Evolutionary conservation across 92 coral and sea anemone genomes (phyloP).

Genomic region (Blastomussa wellsi): DNA sequence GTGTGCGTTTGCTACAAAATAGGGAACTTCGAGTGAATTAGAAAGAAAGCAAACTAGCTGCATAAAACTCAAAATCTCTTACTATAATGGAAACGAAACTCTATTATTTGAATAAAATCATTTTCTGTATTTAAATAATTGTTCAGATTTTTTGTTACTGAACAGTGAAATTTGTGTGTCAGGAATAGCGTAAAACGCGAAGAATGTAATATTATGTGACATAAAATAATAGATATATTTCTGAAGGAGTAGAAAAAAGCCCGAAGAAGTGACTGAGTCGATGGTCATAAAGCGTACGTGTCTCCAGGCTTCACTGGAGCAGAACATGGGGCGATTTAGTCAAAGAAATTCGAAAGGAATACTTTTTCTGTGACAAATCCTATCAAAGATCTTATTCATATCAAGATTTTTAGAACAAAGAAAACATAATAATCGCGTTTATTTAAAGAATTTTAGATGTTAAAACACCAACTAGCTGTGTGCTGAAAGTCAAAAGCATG

Average conservation of each 20-base stretch:
- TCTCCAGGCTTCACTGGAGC: neutral
- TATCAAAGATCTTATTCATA: neutral
- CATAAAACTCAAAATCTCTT: neutral
- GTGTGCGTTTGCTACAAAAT: neutral
- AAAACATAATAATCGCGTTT: neutral
- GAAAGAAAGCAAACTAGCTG: neutral
- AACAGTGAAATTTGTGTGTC: neutral
- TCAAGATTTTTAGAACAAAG: neutral
- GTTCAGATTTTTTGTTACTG: neutral
- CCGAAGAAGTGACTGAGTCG: neutral
- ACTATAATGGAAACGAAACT: neutral
- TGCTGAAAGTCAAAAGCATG: neutral
- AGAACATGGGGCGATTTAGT: neutral
- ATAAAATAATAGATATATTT: neutral
- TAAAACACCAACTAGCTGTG: neutral
- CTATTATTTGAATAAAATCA: neutral
- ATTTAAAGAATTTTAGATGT: neutral
- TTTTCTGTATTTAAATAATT: neutral
- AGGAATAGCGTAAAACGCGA: neutral
- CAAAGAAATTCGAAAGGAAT: neutral
- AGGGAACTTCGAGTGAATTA: no score
- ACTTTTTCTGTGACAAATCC: neutral
- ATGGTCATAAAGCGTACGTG: neutral
- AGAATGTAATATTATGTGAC: neutral
- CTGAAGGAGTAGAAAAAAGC: neutral